These are phyloP conservation scores for Triops longicaudatus DNA, from an alignment of 1,140 invertebrate species.

Conservation along the genomic window DNA sequence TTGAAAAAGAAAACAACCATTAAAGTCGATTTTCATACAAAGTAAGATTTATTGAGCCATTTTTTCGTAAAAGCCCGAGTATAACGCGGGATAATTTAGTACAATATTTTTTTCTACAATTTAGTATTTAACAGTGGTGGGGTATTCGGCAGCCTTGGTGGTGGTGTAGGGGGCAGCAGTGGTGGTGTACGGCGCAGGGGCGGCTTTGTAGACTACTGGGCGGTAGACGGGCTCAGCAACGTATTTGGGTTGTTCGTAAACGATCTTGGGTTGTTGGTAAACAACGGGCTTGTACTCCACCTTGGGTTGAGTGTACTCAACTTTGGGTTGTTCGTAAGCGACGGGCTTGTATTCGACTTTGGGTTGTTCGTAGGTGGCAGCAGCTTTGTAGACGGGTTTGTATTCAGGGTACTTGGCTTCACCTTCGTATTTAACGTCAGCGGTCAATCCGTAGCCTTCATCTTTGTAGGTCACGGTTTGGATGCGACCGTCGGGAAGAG, in stretches of 20 bases:
- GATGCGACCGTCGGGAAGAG: constrained; percentile 51
- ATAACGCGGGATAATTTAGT: background rate
- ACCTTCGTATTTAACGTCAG: constrained; percentile 32
- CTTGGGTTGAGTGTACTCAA: background rate
- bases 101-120: background rate
- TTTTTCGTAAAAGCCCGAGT: background rate
- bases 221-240: background rate
- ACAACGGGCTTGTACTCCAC: background rate
- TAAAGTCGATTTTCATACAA: background rate
- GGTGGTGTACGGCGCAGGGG: background rate
- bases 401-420: constrained; percentile 23
- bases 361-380: background rate
- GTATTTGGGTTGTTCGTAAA: background rate
- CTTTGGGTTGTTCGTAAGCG: background rate
- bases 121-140: background rate
- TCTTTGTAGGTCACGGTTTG: constrained; percentile 61
- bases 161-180: background rate
- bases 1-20: background rate
- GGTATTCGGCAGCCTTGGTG: background rate
- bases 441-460: constrained; percentile 32
- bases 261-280: background rate
- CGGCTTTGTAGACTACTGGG: background rate
- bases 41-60: background rate
- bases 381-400: constrained; percentile 5
- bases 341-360: background rate